Evolutionary conservation across 2,888 invertebrate genomes (phyloP), one percentile per base, ranked within the genome.

Genomic region (Entomobrya multifasciata): DNA sequence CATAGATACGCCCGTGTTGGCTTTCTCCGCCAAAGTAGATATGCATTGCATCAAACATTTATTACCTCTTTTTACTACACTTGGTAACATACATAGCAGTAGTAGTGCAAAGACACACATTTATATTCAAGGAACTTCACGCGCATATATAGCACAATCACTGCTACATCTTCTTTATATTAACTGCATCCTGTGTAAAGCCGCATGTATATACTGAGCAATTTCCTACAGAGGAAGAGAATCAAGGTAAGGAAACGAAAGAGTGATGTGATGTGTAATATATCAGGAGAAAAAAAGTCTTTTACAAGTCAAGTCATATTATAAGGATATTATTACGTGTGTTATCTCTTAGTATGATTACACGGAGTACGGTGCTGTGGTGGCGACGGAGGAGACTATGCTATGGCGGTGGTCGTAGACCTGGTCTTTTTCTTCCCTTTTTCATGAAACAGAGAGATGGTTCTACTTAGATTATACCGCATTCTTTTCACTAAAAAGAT

Each of bases 301-400:
- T 17, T 36, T 30, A n/a, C n/a, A 27, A 49, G 1, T 4, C 65
- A n/a, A 44, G 76, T 55, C 76, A 55, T 76, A 76, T 76, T 76
- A 76, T 25, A 60, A 25, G 67, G 79, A 79, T 79, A 79, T 79
- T 67, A 67, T 67, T 81, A 57, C n/a, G n/a, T 70, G 70, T 81
- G 70, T 57, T 81, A 70, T 81, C 80, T 81, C 67, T 55, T 79
- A 52, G 70, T 41, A 70, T 57, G 80, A 81, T 81, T 81, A 81
- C 70, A 27, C 41, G 36, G 25, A 36, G 67, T 20, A 65, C 41
- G 65, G 10, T 15, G 17, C 36, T 36, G 65, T 17, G 5, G n/a
- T n/a, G n/a, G n/a, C n/a, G n/a, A n/a, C n/a, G n/a, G n/a, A n/a
- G n/a, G n/a, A n/a, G n/a, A n/a, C n/a, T n/a, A n/a, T n/a, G 57